Evolutionary conservation across 2,113 vertebrate genomes (phyloP).

Genomic region (Forbesichthys agassizii): DNA sequence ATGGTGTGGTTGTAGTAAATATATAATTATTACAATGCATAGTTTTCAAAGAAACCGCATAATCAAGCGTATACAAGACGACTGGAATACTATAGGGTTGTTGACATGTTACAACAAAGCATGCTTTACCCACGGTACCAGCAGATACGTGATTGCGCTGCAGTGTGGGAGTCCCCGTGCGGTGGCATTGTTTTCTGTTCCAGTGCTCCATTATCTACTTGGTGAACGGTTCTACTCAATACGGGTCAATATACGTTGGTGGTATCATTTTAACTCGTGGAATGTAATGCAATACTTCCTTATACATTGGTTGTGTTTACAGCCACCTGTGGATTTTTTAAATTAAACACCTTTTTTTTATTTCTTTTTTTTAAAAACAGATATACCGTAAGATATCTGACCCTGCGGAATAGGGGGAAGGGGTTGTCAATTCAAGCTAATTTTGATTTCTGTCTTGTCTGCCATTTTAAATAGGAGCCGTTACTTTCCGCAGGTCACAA

Average conservation of each 20-base stretch:
- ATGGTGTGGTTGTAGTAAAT: background rate
- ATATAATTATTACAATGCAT: background rate
- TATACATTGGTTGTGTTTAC: slow-evolving; percentile 6
- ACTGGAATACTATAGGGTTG: slow-evolving; percentile 19
- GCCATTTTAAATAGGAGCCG: too few relatives aligned
- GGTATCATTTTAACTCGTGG: slow-evolving; percentile 23
- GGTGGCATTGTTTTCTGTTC: slow-evolving; percentile 59
- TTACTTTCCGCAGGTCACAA: background rate
- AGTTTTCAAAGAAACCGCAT: slow-evolving; percentile 2
- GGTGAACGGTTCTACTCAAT: slow-evolving; percentile 5
- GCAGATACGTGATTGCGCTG: background rate
- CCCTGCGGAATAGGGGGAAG: background rate
- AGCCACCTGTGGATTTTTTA: slow-evolving; percentile 47
- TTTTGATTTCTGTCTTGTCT: too few relatives aligned
- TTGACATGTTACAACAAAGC: slow-evolving; percentile 36
- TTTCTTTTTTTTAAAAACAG: background rate
- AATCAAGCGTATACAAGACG: background rate
- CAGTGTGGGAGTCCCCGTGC: slow-evolving; percentile 19
- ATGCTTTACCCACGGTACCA: background rate
- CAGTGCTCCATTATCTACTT: slow-evolving; percentile 28
- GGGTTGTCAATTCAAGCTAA: background rate
- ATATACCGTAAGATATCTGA: background rate
- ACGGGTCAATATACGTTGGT: background rate
- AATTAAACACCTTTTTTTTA: background rate
- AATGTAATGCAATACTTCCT: background rate